Base-by-base conservation (phyloP, 2,888 invertebrate species). In the Tachina grossa region DNA sequence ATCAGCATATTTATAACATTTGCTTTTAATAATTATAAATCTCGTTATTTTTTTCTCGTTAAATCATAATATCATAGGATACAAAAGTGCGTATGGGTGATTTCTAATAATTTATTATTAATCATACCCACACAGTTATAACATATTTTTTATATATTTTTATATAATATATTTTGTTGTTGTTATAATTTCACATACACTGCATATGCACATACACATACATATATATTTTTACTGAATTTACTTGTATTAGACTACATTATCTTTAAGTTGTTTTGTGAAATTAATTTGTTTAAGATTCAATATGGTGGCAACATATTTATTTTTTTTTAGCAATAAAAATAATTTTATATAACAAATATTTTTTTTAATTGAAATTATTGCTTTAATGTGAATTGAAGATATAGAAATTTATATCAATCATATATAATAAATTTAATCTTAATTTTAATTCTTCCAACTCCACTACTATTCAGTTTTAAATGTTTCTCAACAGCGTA, bases 71-170 rank as follows among this genome's bases (percentile, higher is more conserved):
- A 51, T n/a, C 45, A 45, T 16, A 22, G 0, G 1, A 0, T 9
- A 59, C 4, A 9, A 16, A 22, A 13, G 1, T 13, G 57, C 55
- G 79, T 65, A 79, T 79, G 61, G 69, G 63, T 22, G 39, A 41
- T 79, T 11, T 47, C 13, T 31, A 13, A 8, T 1, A 47, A 19
- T 55, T 63, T 47, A 31, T 39, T 71, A 79, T 63, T 61, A 39
- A 45, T 71, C 53, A 63, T 63, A 71, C 61, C 16, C 78, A 53
- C 76, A 6, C 6, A 6, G 31, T 6, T 31, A 31, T 31, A 31
- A 31, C 31, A 31, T 31, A 3, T 4, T 4, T 31, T 6, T 31
- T 31, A 6, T 6, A 31, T 6, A 31, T 31, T 31, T 31, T 31
- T 31, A 31, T 31, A 6, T 31, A 31, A 1, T 31, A 31, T 31